Evolutionary conservation across 2,797 vertebrate species (phyloP).

Genomic region (Brachyalestes nurse): DNA sequence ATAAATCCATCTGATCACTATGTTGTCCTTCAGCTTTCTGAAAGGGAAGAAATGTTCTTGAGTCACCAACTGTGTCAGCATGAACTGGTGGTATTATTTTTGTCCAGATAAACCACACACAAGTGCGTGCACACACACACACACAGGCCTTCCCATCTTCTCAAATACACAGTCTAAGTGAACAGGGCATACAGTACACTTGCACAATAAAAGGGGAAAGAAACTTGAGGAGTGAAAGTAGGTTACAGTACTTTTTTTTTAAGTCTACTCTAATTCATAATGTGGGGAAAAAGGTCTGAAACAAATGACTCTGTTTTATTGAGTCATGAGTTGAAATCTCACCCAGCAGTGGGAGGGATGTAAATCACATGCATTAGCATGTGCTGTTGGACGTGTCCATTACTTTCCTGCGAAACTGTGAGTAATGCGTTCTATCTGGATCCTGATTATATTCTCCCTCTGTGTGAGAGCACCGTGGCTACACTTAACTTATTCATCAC

Average conservation of each 20-base stretch:
- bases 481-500: slow-evolving; percentile 46
- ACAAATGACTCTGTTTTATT: slow-evolving; percentile 35
- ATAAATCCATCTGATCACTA: not conserved
- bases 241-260: slow-evolving; percentile 30
- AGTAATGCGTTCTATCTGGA: slow-evolving; percentile 36
- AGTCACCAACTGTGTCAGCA: not conserved
- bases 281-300: slow-evolving; percentile 4
- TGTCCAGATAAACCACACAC: slow-evolving; percentile 64
- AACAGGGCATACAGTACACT: not conserved
- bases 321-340: slow-evolving; percentile 19
- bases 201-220: not conserved
- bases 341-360: slow-evolving; percentile 37
- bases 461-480: slow-evolving; percentile 11
- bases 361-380: slow-evolving; percentile 50
- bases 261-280: slow-evolving; percentile 32
- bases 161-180: not conserved
- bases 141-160: slow-evolving; percentile 19
- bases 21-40: not conserved
- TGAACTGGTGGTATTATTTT: slow-evolving; percentile 49
- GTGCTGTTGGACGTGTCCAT: slow-evolving; percentile 42
- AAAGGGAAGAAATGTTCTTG: not conserved
- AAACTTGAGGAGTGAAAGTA: slow-evolving; percentile 36
- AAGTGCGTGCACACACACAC: too few relatives aligned
- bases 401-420: slow-evolving; percentile 46
- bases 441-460: slow-evolving; percentile 42